Base-by-base conservation (phyloP, 2,888 invertebrate species). In the Mesochorus sp. region DNA sequence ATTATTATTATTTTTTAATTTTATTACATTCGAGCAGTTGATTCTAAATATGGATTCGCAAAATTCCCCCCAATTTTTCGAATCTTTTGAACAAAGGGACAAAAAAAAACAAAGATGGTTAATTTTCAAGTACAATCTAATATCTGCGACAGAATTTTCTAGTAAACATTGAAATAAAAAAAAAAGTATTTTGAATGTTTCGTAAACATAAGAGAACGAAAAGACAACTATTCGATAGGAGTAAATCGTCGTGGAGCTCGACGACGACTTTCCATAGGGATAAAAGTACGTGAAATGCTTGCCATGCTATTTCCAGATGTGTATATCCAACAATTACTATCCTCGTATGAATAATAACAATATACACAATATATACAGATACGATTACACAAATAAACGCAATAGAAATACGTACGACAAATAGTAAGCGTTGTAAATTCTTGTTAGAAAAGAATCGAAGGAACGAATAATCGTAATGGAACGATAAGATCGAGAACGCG, bases 231-330 rank as follows among this genome's bases (percentile, higher is more conserved):
- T 2, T 66, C 12, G 34, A 14, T 31, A 34, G 10, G 26, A 14
- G 53, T 44, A 61, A 4, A 49, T 24, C 21, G 53, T 61, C 66
- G 42, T 28, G 39, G 66, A 59, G 66, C 74, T 71, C 66, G 71
- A 74, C 74, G 74, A 79, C 71, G 74, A 47, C 31, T 71, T 71
- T 72, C 61, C 64, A 31, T 44, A 34, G 62, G 31, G 47, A 49
- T 19, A 31, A 12, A 79, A 72, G 75, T 21, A 42, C 74, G 61
- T 57, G 42, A 74, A 62, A 70, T 59, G 51, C 71, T 74, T 53
- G 39, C 73, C 57, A 74, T 61, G 80, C 76, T 84, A 84, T 81
- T 82, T 79, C 80, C 81, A 84, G 80, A 82, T 81, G 71, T 82
- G 68, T 66, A 31, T 70, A 49, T 59, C 21, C 55, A 26, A 37